Evolutionary conservation across 2,797 vertebrate species (phyloP), one percentile per base, ranked within the genome.

Genomic region (Semotilus atromaculatus): DNA sequence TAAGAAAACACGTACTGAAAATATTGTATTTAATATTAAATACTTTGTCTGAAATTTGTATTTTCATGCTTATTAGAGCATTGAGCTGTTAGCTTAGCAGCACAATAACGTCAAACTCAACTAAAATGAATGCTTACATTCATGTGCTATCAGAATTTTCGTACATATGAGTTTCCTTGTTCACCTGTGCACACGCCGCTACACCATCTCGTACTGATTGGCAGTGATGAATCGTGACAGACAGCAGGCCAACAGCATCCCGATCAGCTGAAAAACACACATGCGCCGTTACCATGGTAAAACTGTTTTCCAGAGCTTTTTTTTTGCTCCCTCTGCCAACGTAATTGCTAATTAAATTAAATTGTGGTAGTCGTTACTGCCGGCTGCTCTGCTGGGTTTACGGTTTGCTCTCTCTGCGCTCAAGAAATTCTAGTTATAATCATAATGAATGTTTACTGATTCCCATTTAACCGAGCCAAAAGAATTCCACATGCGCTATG

Each of bases 121-220:
- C n/a, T 70, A 5, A 4, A 68, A 38, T n/a, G 0, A 40, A 23
- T 55, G 21, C 21, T 55, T 58, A n/a, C 53, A 58, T n/a, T 58
- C 53, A 10, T 10, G 21, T 23, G 21, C 53, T 58, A 58, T 23
- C 53, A 3, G 23, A 11, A 58, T n/a, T 58, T 4, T n/a, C 4
- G 0, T 55, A 23, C 3, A 55, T 55, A 55, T 1, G 53, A 55
- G 53, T 58, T n/a, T 10, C 21, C 53, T 58, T 10, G 53, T 58
- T 58, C 86, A 96, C 96, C 95, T 94, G 90, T 40, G 26, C 58
- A 73, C 64, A 48, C 70, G 34, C 90, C 89, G 91, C 97, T 96
- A 99, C 91, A 99, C 97, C 97, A 99, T 99, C 94, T 99, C 97
- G 0, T 99, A 99, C 90, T 98, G 97, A 96, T 99, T 99, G 93